Base-by-base conservation (phyloP, 2,888 invertebrate genomes). In the Xestobium rufovillosum region DNA sequence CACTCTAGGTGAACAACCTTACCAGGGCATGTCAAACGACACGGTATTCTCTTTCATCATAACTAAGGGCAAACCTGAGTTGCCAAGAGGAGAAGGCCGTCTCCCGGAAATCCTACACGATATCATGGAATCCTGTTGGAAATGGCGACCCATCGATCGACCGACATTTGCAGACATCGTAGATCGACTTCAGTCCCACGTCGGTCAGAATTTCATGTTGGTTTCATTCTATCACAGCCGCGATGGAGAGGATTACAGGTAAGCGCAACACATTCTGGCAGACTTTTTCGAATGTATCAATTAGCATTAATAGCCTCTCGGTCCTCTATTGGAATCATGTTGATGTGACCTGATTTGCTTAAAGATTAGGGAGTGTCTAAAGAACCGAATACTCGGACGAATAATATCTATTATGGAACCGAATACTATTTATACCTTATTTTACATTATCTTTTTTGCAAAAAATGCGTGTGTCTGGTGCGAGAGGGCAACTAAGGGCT, bases 1-100 rank as follows among this genome's bases (percentile, higher is more conserved):
- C 3, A 85, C 83, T 0, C 65, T 84, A 33, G 85, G 81, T 2
- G 80, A 79, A 43, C 81, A 84, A 55, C 85, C 85, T 0, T 86
- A 86, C 59, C 80, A 81, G 56, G 76, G 75, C 1, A 57, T 72
- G 38, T 62, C 75, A 17, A 82, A 83, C 61, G 80, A 81, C 45
- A 68, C 73, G 44, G 73, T 80, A 4, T 60, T 79, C 13, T 63
- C 67, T 26, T 70, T 70, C 47, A 75, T 80, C 1, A 63, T 72
- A 10, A 68, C 69, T 13, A 73, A 73, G 27, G 71, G 74, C 1
- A 67, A 71, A 4, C 67, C 84, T 55, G 71, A 72, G 26, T 63
- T 72, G 36, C 84, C 84, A 1, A 66, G 69, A 14, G 70, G 73
- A 41, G n/a, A n/a, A n/a, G n/a, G n/a, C n/a, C n/a, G n/a, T n/a